Evolutionary conservation across 2,113 vertebrate species (phyloP).

Genomic region (Puntigrus tetrazona): DNA sequence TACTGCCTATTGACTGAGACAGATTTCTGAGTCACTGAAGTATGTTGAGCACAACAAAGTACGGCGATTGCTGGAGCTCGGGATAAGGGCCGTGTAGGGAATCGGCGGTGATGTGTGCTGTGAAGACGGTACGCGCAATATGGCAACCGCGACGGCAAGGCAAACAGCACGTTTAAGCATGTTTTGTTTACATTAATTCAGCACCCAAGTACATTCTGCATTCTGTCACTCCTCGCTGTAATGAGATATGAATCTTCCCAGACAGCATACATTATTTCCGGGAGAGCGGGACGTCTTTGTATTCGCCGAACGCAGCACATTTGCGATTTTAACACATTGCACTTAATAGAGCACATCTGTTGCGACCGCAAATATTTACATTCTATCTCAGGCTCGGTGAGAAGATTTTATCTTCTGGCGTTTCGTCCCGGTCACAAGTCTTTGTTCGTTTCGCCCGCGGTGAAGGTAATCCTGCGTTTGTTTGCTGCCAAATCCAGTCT

Average conservation of each 20-base stretch:
- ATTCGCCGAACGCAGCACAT: neutral
- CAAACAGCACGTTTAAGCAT: slow-evolving; percentile 39
- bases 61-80: slow-evolving; percentile 11
- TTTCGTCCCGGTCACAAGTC: neutral
- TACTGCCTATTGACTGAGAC: slow-evolving; percentile 27
- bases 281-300: neutral
- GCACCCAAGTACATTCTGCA: slow-evolving; percentile 22
- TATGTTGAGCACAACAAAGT: slow-evolving; percentile 23
- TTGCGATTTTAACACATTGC: slow-evolving; percentile 9
- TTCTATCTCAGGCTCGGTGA: neutral
- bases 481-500: slow-evolving; percentile 17
- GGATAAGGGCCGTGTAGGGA: slow-evolving; percentile 33
- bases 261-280: neutral
- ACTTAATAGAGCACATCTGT: slow-evolving; percentile 17
- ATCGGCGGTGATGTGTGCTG: slow-evolving; percentile 48
- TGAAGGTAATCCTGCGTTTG: neutral
- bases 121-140: slow-evolving; percentile 49
- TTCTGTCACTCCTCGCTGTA: slow-evolving; percentile 29
- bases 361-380: slow-evolving; percentile 18
- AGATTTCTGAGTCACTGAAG: slow-evolving; percentile 28
- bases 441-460: neutral
- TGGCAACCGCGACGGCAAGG: slow-evolving; percentile 27
- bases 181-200: slow-evolving; percentile 50
- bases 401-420: neutral
- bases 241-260: slow-evolving; percentile 19